These are phyloP conservation scores for Temnothorax unifasciatus DNA, from an alignment of 2,888 invertebrate species.

Conservation along the genomic window DNA sequence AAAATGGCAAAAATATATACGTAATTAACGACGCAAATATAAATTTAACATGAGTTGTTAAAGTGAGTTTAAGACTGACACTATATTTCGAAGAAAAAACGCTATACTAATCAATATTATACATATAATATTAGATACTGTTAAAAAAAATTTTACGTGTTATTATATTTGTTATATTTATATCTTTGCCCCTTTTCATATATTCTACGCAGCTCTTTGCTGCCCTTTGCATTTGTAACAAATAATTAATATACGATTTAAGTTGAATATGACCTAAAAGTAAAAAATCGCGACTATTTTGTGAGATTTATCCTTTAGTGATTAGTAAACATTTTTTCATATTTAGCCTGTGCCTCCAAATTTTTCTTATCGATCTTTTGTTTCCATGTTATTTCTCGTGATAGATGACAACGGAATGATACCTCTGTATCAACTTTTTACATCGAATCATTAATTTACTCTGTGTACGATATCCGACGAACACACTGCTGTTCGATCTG, in stretches of 20 bases:
- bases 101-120: not conserved
- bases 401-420: not conserved
- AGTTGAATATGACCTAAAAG: not conserved
- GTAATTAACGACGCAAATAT: not conserved
- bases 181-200: not conserved
- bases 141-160: not conserved
- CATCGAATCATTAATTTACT: slow-evolving; percentile 3
- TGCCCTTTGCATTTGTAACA: not conserved
- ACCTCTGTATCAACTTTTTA: not conserved
- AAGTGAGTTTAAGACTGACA: not conserved
- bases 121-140: too few species aligned
- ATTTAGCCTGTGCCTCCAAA: not conserved
- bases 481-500: not conserved
- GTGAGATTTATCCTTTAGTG: not conserved
- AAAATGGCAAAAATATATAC: not conserved
- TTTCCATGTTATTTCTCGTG: not conserved
- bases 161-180: too few species aligned
- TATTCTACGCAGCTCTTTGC: not conserved
- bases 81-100: not conserved
- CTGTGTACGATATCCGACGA: not conserved
- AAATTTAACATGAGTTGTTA: not conserved
- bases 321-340: not conserved
- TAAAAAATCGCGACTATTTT: not conserved
- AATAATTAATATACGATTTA: not conserved
- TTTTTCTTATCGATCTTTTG: not conserved